phyloP scores from a whole-genome alignment of 2,888 invertebrate genomes.

The Himalopsyche anomala region DNA sequence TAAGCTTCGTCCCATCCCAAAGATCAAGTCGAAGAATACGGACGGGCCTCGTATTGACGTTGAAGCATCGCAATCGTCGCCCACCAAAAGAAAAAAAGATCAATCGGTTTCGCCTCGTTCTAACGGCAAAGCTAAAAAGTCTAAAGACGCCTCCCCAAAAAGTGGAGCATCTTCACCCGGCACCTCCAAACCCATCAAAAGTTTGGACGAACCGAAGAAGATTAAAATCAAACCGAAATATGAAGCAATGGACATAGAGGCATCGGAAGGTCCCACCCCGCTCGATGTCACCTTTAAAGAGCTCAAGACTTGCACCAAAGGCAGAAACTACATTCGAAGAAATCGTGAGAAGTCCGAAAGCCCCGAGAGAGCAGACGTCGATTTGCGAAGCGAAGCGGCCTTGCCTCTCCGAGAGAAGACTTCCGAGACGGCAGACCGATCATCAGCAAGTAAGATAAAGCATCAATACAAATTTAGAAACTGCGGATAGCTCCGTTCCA shows the following conservation, averaged over 20 bases:
- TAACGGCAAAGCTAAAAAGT: conserved; percentile 55
- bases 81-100: conserved; percentile 60
- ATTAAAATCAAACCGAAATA: conserved; percentile 56
- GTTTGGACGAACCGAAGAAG: conserved; percentile 41
- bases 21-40: conserved; percentile 52
- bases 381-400: conserved; percentile 69
- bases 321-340: conserved; percentile 81
- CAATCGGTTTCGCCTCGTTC: conserved; percentile 45
- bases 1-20: conserved; percentile 71
- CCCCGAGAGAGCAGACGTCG: conserved; percentile 74
- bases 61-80: not conserved
- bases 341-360: conserved; percentile 80
- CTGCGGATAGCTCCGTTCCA: conserved; percentile 32
- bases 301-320: conserved; percentile 77
- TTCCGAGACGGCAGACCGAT: conserved; percentile 64
- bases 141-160: conserved; percentile 52
- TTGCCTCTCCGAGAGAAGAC: conserved; percentile 64
- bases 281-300: conserved; percentile 74
- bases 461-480: conserved; percentile 24
- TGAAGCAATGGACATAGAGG: conserved; percentile 67
- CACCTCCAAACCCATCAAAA: not conserved
- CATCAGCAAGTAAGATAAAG: conserved; percentile 76
- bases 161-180: conserved; percentile 9
- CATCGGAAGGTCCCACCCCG: conserved; percentile 4
- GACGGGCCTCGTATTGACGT: conserved; percentile 32